A percentile compares a stretch with the other conserved stretches of the same genome.
Conservation (phyloP, 2,113 vertebrate genomes). For the Myrmecobius fasciatus region DNA sequence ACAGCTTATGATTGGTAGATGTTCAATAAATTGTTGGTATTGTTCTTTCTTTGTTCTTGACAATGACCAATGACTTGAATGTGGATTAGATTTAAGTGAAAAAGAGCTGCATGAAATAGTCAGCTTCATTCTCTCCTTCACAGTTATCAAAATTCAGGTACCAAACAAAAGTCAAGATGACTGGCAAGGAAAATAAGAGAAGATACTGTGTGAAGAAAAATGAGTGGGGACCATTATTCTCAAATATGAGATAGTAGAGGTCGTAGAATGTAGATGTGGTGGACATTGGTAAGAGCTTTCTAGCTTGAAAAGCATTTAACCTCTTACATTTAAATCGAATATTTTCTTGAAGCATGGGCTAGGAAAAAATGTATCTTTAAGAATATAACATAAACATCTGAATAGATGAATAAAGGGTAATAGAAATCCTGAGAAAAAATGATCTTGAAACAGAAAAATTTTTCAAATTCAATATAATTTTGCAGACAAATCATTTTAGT, state of each 20-base stretch:
- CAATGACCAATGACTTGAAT: not conserved
- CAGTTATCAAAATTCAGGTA: not conserved
- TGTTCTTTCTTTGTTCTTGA: not conserved
- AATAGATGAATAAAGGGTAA: not conserved
- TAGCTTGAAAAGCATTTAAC: not conserved
- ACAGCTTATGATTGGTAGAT: not conserved
- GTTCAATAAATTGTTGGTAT: not conserved
- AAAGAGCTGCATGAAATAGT: not conserved
- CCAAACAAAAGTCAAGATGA: not conserved
- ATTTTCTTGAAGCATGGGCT: not conserved
- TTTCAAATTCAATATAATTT: not conserved
- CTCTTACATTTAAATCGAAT: not conserved
- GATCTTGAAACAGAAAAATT: not conserved
- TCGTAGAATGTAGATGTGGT: not conserved
- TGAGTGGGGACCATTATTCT: not conserved
- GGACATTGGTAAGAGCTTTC: not conserved
- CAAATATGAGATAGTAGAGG: not conserved
- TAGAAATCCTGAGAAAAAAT: not conserved
- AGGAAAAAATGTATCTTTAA: not conserved
- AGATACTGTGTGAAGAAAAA: not conserved
- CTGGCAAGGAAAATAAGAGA: not conserved
- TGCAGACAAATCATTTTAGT: not conserved
- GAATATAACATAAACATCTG: not conserved
- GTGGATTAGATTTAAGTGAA: not conserved
- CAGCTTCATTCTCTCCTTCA: not conserved